These are phyloP conservation scores for Microcebus ravelobensis DNA, from an alignment of 2,113 vertebrate species.

Conservation along the genomic window DNA sequence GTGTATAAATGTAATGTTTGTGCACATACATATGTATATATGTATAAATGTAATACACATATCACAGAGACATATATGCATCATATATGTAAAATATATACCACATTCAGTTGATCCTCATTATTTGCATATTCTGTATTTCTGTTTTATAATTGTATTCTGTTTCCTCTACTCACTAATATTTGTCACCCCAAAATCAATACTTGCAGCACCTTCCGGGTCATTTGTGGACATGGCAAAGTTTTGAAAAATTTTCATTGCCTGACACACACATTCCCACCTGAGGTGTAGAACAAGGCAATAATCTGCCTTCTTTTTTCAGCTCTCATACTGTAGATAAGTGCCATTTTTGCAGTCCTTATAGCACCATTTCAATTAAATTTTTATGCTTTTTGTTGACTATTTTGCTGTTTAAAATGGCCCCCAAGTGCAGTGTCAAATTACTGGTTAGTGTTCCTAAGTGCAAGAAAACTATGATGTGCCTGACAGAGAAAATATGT, in stretches of 20 bases:
- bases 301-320: neutral
- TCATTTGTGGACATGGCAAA: neutral
- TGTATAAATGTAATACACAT: neutral
- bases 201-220: neutral
- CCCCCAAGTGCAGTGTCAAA: neutral
- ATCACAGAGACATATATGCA: neutral
- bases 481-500: neutral
- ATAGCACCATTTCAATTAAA: neutral
- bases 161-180: neutral
- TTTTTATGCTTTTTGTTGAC: neutral
- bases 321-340: neutral
- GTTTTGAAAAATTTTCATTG: neutral
- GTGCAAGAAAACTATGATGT: neutral
- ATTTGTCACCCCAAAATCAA: neutral
- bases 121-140: constrained; percentile 38
- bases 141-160: neutral
- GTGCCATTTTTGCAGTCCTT: neutral
- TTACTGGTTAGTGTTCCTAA: neutral
- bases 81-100: neutral
- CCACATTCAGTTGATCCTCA: neutral
- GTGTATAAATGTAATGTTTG: neutral
- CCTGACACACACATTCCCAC: neutral
- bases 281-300: neutral
- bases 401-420: constrained; percentile 17
- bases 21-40: neutral